Conservation (phyloP, 1,140 invertebrate species). For the Drosophila orena region DNA sequence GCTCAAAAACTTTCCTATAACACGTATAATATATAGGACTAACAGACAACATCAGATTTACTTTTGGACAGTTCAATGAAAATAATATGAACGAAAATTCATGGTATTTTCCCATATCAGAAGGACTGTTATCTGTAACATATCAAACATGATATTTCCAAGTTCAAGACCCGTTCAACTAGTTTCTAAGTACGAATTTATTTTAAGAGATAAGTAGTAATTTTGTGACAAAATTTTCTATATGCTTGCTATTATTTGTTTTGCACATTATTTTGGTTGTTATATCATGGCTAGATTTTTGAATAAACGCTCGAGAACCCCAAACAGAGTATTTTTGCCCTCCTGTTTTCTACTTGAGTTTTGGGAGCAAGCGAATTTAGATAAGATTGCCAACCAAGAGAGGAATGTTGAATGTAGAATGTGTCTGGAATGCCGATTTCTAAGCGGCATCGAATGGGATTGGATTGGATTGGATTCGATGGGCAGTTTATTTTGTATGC, state of each 20-base stretch:
- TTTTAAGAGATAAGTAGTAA: too few species aligned
- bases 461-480: background rate
- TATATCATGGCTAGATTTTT: conserved; percentile 42
- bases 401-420: conserved; percentile 18
- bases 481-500: conserved; percentile 17
- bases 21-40: too few species aligned
- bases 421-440: conserved; percentile 22
- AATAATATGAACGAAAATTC: background rate
- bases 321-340: background rate
- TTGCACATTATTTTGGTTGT: conserved; percentile 9
- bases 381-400: conserved; percentile 24
- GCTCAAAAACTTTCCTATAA: background rate
- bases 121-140: conserved; percentile 7
- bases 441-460: conserved; percentile 6
- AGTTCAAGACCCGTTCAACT: background rate
- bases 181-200: background rate
- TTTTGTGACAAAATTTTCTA: too few species aligned
- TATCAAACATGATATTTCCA: conserved; percentile 27
- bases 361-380: conserved; percentile 10
- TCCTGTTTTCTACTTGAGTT: conserved; percentile 7
- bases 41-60: background rate
- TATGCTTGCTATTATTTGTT: background rate
- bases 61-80: background rate
- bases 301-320: conserved; percentile 14
- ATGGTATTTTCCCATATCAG: conserved; percentile 16